Evolutionary conservation across 2,113 vertebrate genomes (phyloP), one percentile per base, ranked within the genome.

Genomic region (Limanda limanda): DNA sequence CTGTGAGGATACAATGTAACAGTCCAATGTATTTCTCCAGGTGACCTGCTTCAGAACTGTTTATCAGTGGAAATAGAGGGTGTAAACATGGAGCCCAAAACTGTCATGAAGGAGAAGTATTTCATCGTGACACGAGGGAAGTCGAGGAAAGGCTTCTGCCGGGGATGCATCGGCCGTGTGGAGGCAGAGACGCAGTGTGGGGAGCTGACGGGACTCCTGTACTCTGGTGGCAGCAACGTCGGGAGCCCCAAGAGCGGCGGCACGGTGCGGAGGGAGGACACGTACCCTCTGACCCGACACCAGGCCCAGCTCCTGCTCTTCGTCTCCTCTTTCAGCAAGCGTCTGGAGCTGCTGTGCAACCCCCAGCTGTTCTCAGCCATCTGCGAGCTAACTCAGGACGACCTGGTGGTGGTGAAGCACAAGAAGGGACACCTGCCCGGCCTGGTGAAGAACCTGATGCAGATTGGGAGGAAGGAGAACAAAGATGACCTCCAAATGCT

Each of bases 231-330:
- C 42, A 48, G 71, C 62, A 77, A 31, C 63, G 57, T 73, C 0
- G 87, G 85, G 63, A 78, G 23, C 27, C 75, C 88, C 35, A 93
- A 90, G 81, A 90, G 59, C 7, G 86, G 87, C 13, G 89, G 89
- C 17, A 14, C 71, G 10, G 87, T 95, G 78, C 84, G 57, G 69
- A 82, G 35, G 52, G 91, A 91, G 58, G 89, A 94, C 76, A 88
- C 89, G 0, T 90, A 93, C 72, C 78, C 89, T 0, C 90, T 96
- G 61, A 91, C 81, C 40, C 86, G 73, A 2, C 93, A 93, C 80
- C 94, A 96, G 84, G 95, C 94, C 27, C 92, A 94, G 78, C 90
- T 96, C 0, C 86, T 96, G 73, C 89, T 95, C 73, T 94, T 90
- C 8, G 74, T 95, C 2, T 74, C 90, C 25, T 66, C 82, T 1